These are phyloP conservation scores for Agrypnia vestita DNA, from an alignment of 1,140 invertebrate species.

Conservation along the genomic window DNA sequence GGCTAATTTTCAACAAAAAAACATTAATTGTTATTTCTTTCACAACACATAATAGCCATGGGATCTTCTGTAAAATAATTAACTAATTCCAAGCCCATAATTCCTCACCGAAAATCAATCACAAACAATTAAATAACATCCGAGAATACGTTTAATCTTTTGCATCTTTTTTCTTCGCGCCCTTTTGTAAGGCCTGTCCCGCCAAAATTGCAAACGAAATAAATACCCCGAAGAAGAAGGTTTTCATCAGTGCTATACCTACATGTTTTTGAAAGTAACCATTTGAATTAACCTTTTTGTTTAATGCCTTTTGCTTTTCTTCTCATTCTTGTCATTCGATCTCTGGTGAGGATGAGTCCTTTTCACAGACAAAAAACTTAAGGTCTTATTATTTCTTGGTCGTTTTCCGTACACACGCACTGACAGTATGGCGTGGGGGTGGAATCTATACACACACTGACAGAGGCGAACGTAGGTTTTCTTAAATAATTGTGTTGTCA, in stretches of 20 bases:
- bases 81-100: slow-evolving; percentile 26
- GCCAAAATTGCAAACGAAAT: not conserved
- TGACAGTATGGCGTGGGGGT: not conserved
- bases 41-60: slow-evolving; percentile 16
- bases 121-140: slow-evolving; percentile 22
- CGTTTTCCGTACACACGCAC: slow-evolving; percentile 14
- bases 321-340: too few species aligned
- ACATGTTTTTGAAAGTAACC: not conserved
- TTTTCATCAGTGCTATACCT: too few species aligned
- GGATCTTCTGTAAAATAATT: slow-evolving; percentile 25
- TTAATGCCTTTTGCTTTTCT: not conserved
- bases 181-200: slow-evolving; percentile 25
- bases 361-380: slow-evolving; percentile 11
- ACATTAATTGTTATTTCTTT: slow-evolving; percentile 25
- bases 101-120: slow-evolving; percentile 40
- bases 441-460: not conserved
- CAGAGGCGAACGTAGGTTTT: not conserved
- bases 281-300: not conserved
- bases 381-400: slow-evolving; percentile 25
- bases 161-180: slow-evolving; percentile 19
- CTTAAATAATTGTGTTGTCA: not conserved
- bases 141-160: slow-evolving; percentile 10
- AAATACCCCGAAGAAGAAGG: not conserved
- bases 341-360: not conserved
- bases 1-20: slow-evolving; percentile 7